Base-by-base conservation (phyloP, 2,113 vertebrate species). In the Rhinogobius similis region DNA sequence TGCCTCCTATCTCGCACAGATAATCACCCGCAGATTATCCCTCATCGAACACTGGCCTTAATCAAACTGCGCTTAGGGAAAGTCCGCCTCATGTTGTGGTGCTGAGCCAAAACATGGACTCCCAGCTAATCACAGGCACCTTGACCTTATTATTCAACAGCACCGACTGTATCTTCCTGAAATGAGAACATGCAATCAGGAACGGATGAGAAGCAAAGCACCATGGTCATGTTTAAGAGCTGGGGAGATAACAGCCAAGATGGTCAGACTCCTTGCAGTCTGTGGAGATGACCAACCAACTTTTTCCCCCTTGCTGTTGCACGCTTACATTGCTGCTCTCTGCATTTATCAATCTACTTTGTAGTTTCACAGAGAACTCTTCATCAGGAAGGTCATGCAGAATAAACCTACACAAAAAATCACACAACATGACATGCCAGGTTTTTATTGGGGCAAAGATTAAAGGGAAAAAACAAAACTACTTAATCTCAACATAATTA, bases 1-100 rank as follows among this genome's bases (percentile, higher is more conserved):
- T 72, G 52, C 32, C 66, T 59, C 23, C 75, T 67, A 62, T 82
- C 76, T 76, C 56, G 68, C 59, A 36, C 64, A 76, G 81, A 86
- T 90, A 84, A 88, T 88, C 87, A 84, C 77, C 81, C 77, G 72
- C 78, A 82, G 90, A 90, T 90, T 78, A 90, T 89, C 85, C 70
- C 59, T 61, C 66, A 64, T 68, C 13, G 46, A 79, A 82, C 64
- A 65, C 77, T 68, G 75, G 58, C 77, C 74, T 88, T 85, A 87
- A 89, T 90, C 85, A 87, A 87, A 82, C 74, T 66, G 29, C 0
- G 63, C 86, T 88, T 65, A 75, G 72, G 52, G 80, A 88, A 86
- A 84, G 87, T 77, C 44, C 32, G 85, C 36, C 1, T 23, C 68
- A 36, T 76, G 81, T 73, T 77, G 68, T 73, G 72, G 38, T 81